Percentiles rank a stretch among this genome's conserved stretches.
Conservation (phyloP, 2,888 invertebrate genomes). For the Amphipyra tragopoginis region DNA sequence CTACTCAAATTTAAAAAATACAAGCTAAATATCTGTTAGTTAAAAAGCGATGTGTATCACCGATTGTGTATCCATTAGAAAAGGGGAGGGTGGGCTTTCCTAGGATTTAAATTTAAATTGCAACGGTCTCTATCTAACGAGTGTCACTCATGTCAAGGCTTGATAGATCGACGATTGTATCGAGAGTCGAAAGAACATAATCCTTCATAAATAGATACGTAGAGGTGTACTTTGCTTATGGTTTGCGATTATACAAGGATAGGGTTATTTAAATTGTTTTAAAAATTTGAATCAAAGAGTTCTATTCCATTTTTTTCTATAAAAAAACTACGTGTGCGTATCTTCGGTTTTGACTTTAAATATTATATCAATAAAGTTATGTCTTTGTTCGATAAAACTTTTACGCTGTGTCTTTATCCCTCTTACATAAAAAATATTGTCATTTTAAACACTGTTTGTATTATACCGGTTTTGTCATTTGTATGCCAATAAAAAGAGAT, state of each 20-base stretch:
- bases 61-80: slow-evolving; percentile 56
- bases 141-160: slow-evolving; percentile 78
- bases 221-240: slow-evolving; percentile 1
- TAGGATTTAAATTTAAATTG: slow-evolving; percentile 87
- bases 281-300: background rate
- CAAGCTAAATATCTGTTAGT: slow-evolving; percentile 28
- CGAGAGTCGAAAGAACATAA: slow-evolving; percentile 56
- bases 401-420: too few species aligned
- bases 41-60: slow-evolving; percentile 49
- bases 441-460: too few species aligned
- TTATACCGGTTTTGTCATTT: too few species aligned
- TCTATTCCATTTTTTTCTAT: background rate
- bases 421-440: too few species aligned
- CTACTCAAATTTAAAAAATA: background rate
- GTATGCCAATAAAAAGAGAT: too few species aligned
- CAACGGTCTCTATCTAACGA: slow-evolving; percentile 76
- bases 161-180: slow-evolving; percentile 85
- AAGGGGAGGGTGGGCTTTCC: slow-evolving; percentile 68
- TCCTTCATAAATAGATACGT: slow-evolving; percentile 47
- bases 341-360: too few species aligned
- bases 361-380: too few species aligned
- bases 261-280: background rate
- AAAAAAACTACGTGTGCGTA: too few species aligned
- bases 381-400: too few species aligned
- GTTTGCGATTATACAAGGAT: background rate